Conservation (phyloP, 2,113 vertebrate genomes). For the Epinephelus lanceolatus region DNA sequence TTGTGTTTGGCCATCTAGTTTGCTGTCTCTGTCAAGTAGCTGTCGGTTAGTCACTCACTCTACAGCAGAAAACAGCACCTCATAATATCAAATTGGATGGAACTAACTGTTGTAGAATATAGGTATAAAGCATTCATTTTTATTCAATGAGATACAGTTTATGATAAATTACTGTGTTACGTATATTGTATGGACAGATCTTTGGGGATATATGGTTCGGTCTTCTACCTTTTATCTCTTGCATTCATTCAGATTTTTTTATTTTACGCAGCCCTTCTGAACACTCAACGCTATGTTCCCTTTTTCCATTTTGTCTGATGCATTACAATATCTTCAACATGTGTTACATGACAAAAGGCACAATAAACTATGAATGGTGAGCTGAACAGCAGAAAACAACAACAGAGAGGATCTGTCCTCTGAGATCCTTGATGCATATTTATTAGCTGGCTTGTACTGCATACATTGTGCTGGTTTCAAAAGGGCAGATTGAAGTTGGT, state of each 20-base stretch:
- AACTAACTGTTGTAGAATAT: neutral
- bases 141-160: neutral
- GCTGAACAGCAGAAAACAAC: conserved; percentile 6
- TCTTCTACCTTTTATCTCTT: neutral
- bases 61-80: no score
- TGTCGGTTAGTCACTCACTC: no score
- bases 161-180: neutral
- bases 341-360: conserved; percentile 1
- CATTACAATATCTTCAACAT: neutral
- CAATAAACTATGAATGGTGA: neutral
- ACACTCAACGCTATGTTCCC: neutral
- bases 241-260: neutral
- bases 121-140: neutral
- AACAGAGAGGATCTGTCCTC: conserved; percentile 8
- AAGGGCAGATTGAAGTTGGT: conserved; percentile 12
- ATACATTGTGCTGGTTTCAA: conserved; percentile 13
- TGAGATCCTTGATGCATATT: conserved; percentile 26
- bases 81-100: no score
- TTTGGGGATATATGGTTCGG: neutral
- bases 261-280: neutral
- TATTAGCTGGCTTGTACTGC: conserved; percentile 24
- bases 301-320: neutral
- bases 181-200: neutral
- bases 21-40: no score
- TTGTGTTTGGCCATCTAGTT: no score